Evolutionary conservation across 2,797 vertebrate species (phyloP), one percentile per base, ranked within the genome.

Genomic region (Buceros bicornis): DNA sequence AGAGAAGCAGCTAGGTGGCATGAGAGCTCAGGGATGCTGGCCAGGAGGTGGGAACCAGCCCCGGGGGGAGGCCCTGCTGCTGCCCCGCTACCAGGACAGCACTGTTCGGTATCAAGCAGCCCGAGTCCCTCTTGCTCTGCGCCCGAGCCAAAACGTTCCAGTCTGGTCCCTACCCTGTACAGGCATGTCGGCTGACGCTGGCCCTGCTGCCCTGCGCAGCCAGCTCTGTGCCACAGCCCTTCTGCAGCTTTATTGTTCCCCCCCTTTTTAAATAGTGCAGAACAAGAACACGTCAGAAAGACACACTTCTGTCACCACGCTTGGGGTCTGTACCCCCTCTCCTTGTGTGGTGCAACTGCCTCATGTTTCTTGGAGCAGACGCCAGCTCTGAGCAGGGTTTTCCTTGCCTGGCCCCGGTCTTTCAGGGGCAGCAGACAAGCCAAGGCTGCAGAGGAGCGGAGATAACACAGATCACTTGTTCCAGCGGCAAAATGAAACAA

Each of bases 51-150:
- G 26, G 43, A 25, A 6, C 7, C 13, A 5, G 51, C 21, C 51
- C 3, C 13, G 11, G 2, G 58, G 16, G 4, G 31, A 10, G 19
- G 1, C 20, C 19, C n/a, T 2, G 37, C 31, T 5, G 19, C 28
- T 16, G 50, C 62, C 0, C 5, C 33, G 66, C 58, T 9, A 3
- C 8, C 33, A 7, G 28, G 10, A 29, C 4, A 11, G 21, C 5
- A 1, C 1, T 1, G n/a, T 4, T 7, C 2, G 61, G 5, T 4
- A 9, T 3, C 8, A 0, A 8, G 61, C 56, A 6, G 69, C 24
- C 13, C 4, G 37, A 42, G 54, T 3, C 13, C 24, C 21, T 3
- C 56, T 21, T 0, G 64, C 31, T 12, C 16, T 9, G 8, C 43
- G 5, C 13, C n/a, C 11, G 12, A 87, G n/a, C 57, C 26, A 21